Percentiles rank a stretch among this genome's conserved stretches.
Evolutionary conservation across 2,113 vertebrate species (phyloP).

Genomic region (Tupaia tana): DNA sequence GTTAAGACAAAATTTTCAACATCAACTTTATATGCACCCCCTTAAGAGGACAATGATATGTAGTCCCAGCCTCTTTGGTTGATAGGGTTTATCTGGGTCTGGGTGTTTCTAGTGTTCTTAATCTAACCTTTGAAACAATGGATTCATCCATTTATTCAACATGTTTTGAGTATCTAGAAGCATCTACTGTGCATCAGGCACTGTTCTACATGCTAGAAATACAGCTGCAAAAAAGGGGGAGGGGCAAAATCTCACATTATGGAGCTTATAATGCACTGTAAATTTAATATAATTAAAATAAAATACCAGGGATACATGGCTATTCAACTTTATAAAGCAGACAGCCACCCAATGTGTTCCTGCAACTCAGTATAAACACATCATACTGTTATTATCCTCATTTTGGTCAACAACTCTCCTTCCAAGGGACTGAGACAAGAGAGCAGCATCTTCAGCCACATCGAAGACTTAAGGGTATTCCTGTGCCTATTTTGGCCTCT

Average conservation of each 20-base stretch:
- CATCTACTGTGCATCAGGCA: background rate
- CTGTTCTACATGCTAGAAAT: background rate
- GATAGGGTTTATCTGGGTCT: background rate
- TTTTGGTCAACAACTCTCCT: background rate
- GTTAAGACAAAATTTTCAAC: background rate
- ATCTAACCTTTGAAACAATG: constrained; percentile 1
- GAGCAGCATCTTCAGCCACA: background rate
- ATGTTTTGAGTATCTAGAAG: background rate
- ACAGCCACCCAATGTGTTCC: background rate
- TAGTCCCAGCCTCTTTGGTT: background rate
- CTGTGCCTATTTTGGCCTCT: background rate
- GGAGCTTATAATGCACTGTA: background rate
- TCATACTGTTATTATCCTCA: background rate
- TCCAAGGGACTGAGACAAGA: background rate
- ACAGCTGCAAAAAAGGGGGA: background rate
- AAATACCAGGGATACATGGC: background rate
- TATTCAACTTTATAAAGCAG: background rate
- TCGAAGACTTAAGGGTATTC: background rate
- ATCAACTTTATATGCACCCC: background rate
- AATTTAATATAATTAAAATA: constrained; percentile 12
- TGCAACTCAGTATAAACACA: background rate
- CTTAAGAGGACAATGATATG: background rate
- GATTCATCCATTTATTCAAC: background rate
- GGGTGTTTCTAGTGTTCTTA: background rate
- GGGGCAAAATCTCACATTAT: background rate